A percentile compares a stretch with the other conserved stretches of the same genome.
These are phyloP conservation scores for Cotesia typhae DNA, from an alignment of 1,140 invertebrate genomes.

Conservation along the genomic window DNA sequence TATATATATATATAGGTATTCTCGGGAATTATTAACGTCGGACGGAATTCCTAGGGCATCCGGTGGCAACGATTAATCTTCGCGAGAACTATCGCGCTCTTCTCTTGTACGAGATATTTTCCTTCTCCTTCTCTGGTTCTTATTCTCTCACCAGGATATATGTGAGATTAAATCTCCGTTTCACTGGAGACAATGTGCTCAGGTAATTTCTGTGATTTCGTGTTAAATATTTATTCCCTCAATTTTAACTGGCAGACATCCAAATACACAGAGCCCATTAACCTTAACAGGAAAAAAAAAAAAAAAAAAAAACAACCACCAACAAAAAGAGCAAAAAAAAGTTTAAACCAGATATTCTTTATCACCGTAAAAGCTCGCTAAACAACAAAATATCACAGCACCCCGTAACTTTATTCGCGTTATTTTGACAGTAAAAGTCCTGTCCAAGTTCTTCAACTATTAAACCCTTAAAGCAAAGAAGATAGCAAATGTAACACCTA, in stretches of 20 bases:
- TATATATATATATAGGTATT: conserved; percentile 25
- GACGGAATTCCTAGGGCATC: conserved; percentile 34
- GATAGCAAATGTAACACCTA: too few species aligned
- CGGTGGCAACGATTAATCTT: conserved; percentile 34
- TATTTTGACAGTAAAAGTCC: conserved; percentile 1
- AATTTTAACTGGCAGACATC: neutral
- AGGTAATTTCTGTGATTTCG: conserved; percentile 18
- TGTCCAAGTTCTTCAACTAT: neutral
- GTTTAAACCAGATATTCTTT: neutral
- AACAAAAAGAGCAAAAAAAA: neutral
- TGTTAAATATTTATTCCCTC: conserved; percentile 9
- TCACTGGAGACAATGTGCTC: conserved; percentile 23
- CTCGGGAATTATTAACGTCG: conserved; percentile 32
- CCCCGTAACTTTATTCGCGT: neutral
- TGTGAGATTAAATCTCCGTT: conserved; percentile 32
- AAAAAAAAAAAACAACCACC: too few species aligned
- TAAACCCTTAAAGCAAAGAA: neutral
- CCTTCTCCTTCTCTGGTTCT: conserved; percentile 3
- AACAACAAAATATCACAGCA: neutral
- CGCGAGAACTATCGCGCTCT: conserved; percentile 26
- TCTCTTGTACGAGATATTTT: neutral
- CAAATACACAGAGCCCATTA: neutral
- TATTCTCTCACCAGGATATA: conserved; percentile 7
- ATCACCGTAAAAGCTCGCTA: neutral
- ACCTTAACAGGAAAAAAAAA: too few species aligned